These are phyloP conservation scores for Amazona guildingii DNA, from an alignment of 2,113 vertebrate species.

Conservation along the genomic window DNA sequence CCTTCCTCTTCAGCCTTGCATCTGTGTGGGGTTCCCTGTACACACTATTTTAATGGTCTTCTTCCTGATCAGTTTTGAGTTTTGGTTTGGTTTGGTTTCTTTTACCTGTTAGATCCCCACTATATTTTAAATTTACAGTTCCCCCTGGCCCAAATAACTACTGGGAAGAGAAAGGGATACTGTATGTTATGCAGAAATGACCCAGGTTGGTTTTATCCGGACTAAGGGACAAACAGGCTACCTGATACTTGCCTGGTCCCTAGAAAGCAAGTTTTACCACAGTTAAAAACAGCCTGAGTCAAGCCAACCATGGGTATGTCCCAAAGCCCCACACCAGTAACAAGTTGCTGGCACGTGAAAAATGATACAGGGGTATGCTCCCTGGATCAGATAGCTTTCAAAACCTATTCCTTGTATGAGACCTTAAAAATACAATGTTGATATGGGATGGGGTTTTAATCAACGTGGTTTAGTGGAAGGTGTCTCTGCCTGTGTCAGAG, in stretches of 20 bases:
- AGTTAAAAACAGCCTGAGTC: not conserved
- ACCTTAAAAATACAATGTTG: not conserved
- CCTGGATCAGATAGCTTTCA: not conserved
- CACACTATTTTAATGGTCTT: not conserved
- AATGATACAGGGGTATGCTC: not conserved
- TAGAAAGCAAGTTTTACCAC: not conserved
- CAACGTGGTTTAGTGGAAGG: not conserved
- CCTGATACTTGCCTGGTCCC: not conserved
- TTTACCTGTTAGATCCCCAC: not conserved
- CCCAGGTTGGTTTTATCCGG: not conserved
- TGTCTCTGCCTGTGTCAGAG: not conserved
- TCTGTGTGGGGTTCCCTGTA: fast-evolving
- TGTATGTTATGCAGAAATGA: not conserved
- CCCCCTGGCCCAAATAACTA: fast-evolving
- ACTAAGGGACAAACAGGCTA: not conserved
- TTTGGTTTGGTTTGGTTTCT: not conserved
- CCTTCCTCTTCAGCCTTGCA: not conserved
- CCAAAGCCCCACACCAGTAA: not conserved
- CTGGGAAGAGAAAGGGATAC: not conserved
- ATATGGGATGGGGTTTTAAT: not conserved
- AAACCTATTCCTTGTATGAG: not conserved
- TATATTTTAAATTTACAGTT: not conserved
- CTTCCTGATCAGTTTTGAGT: not conserved
- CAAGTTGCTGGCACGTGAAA: not conserved
- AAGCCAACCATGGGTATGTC: not conserved